Base-by-base conservation (phyloP, 2,797 vertebrate genomes). In the Gymnocypris eckloni region DNA sequence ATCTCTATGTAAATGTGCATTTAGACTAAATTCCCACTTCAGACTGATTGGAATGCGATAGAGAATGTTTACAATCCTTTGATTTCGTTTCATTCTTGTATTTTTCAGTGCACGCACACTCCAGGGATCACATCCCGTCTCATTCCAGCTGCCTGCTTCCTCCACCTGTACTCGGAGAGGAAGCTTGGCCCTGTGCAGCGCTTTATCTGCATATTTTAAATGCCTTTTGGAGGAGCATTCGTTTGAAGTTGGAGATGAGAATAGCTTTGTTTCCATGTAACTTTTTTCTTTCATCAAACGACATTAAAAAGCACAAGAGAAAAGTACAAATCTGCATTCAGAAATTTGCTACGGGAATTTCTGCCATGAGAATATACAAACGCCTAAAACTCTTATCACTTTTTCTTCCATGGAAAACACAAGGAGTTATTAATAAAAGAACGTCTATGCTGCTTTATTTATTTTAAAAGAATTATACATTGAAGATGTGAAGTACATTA, bases 1-100 rank as follows among this genome's bases (percentile, higher is more conserved):
- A 71, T 79, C 66, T 85, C 37, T 56, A 18, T 66, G 71, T 66
- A 77, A 77, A 84, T 85, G 50, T 56, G 25, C 39, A 2, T 71
- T 84, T 84, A 84, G 33, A 77, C 72, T 48, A 67, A 84, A 77
- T 84, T 79, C 66, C 75, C 66, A 71, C 66, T 85, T 70, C 64
- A 25, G 33, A 69, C 33, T 80, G 18, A 33, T 70, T 25, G 15
- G 37, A 79, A 59, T 61, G 52, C 41, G 50, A 70, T 71, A 33
- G 67, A 61, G 67, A 41, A 25, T 79, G 76, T 85, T 80, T 72
- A 25, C 45, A 61, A 70, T 72, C 67, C 69, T 85, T 64, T 80
- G 77, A 85, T 85, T 85, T 73, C 2, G 15, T 56, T 54, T 33
- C 5, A 71, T 71, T 79, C 41, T 45, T 79, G 76, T 59, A 78